Conservation (phyloP, 2,888 invertebrate species). For the Polymixis lichenea region DNA sequence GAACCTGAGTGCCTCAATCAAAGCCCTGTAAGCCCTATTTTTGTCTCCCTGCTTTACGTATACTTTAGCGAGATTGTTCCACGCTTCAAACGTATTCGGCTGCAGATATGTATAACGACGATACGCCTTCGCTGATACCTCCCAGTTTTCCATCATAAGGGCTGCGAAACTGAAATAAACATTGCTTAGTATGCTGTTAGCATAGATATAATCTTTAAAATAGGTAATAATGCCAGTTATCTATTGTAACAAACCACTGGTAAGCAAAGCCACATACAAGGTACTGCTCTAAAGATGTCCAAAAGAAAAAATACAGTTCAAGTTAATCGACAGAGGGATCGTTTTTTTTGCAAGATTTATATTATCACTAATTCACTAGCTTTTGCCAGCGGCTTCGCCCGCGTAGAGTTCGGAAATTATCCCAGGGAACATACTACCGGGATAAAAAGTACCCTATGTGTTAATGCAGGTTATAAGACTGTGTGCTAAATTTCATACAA, state of each 20-base stretch:
- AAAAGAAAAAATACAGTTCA: not conserved
- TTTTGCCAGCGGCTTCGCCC: too few species aligned
- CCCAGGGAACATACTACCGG: too few species aligned
- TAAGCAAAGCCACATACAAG: not conserved
- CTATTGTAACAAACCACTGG: not conserved
- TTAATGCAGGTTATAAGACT: too few species aligned
- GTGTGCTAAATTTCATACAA: too few species aligned
- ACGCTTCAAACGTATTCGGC: constrained; percentile 97
- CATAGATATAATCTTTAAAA: not conserved
- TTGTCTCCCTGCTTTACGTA: constrained; percentile 97
- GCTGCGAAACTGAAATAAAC: constrained; percentile 92
- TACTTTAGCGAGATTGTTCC: constrained; percentile 99
- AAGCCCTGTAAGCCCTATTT: constrained; percentile 94
- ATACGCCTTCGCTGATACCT: constrained; percentile 95
- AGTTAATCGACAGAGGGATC: not conserved
- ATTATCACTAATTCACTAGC: too few species aligned
- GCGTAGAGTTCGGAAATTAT: too few species aligned
- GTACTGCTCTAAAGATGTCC: not conserved
- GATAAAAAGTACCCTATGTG: too few species aligned
- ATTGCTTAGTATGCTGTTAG: not conserved
- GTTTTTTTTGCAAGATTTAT: not conserved
- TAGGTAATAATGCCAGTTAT: not conserved
- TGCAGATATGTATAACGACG: constrained; percentile 96
- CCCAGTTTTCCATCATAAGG: constrained; percentile 94
- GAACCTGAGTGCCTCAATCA: constrained; percentile 97